These are phyloP conservation scores for Ferdinandea cuprea DNA, from an alignment of 2,888 invertebrate genomes.

Conservation along the genomic window DNA sequence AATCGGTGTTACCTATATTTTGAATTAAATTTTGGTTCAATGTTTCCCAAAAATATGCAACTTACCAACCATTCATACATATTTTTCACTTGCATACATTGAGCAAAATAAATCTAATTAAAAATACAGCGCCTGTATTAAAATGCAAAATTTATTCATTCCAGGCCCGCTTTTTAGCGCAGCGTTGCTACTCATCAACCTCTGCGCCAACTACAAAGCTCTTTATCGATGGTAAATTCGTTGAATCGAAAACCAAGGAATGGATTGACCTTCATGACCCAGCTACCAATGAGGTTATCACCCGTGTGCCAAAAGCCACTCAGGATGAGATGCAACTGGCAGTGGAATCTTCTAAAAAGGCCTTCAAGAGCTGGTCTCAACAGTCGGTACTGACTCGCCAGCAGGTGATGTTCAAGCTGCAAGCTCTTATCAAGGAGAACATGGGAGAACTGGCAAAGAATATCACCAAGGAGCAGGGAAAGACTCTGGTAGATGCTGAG, in stretches of 20 bases:
- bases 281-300: conserved; percentile 93
- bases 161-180: conserved; percentile 78
- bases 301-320: conserved; percentile 95
- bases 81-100: too few species aligned
- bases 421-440: conserved; percentile 93
- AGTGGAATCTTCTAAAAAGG: conserved; percentile 92
- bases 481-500: conserved; percentile 97
- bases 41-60: too few species aligned
- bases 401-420: conserved; percentile 94
- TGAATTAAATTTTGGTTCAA: too few species aligned
- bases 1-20: too few species aligned
- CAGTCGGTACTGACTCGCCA: conserved; percentile 96
- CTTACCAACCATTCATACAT: too few species aligned
- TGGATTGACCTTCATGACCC: conserved; percentile 99
- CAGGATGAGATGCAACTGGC: conserved; percentile 94
- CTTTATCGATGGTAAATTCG: conserved; percentile 96
- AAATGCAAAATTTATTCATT: conserved; percentile 38
- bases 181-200: conserved; percentile 84
- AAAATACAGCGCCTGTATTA: neutral
- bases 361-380: conserved; percentile 92
- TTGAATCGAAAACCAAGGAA: conserved; percentile 95
- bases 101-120: neutral
- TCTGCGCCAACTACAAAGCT: conserved; percentile 92
- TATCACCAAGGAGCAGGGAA: conserved; percentile 98
- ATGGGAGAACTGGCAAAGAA: conserved; percentile 94